A percentile compares a stretch with the other conserved stretches of the same genome.
phyloP scores from a whole-genome alignment of 2,888 invertebrate species.

The Adelphocoris suturalis region DNA sequence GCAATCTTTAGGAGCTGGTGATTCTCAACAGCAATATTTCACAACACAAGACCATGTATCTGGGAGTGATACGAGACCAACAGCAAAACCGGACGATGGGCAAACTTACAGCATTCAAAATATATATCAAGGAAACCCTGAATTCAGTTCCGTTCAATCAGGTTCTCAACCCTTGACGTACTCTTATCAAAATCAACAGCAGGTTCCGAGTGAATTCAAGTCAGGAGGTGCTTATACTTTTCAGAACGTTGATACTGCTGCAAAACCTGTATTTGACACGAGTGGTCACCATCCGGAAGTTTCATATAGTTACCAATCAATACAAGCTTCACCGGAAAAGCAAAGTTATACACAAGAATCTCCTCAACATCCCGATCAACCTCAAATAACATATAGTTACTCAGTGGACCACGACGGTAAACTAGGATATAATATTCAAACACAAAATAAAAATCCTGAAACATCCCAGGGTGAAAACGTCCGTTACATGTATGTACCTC shows the following conservation, averaged over 20 bases:
- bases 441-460: neutral
- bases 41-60: neutral
- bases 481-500: constrained; percentile 63
- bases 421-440: neutral
- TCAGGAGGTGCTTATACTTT: neutral
- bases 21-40: constrained; percentile 13
- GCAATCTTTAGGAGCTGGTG: no score
- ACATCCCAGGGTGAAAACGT: constrained; percentile 3
- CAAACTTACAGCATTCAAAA: constrained; percentile 11
- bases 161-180: neutral
- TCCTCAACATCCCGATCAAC: neutral
- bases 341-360: neutral
- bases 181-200: constrained; percentile 44
- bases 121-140: constrained; percentile 23
- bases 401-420: constrained; percentile 15
- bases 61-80: neutral
- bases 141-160: neutral
- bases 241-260: constrained; percentile 8
- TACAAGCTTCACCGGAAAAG: constrained; percentile 24
- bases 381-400: neutral
- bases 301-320: constrained; percentile 24
- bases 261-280: neutral
- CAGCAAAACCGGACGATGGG: neutral
- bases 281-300: constrained; percentile 7
- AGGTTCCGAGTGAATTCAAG: neutral